These are phyloP conservation scores for Lucilia cuprina DNA, from an alignment of 1,140 invertebrate species.

Conservation along the genomic window DNA sequence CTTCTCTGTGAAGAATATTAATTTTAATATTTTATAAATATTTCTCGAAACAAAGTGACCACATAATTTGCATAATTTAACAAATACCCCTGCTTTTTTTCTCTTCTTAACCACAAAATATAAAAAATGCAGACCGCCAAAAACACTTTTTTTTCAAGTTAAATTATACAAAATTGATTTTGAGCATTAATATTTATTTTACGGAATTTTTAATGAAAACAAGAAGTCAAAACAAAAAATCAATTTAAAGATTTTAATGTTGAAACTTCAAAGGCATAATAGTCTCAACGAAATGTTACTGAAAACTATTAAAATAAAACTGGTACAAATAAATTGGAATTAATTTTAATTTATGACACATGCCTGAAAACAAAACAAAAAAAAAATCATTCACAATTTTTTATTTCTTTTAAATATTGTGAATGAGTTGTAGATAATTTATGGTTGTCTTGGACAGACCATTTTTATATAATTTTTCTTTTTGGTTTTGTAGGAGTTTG, in stretches of 20 bases:
- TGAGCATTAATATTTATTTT: neutral
- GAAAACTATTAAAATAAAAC: neutral
- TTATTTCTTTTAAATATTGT: neutral
- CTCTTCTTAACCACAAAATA: neutral
- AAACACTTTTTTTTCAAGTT: neutral
- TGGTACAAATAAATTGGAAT: conserved; percentile 2
- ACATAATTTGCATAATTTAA: conserved; percentile 8
- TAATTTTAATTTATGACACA: neutral
- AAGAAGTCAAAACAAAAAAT: conserved; percentile 15
- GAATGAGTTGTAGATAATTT: neutral
- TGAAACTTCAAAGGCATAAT: neutral
- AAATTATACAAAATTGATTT: neutral
- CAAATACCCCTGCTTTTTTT: neutral
- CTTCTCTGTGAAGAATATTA: neutral
- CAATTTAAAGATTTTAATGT: neutral
- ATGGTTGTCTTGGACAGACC: neutral
- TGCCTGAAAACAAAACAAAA: neutral
- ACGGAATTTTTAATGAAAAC: neutral
- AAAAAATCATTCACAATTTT: neutral
- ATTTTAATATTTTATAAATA: neutral
- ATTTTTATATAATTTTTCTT: neutral
- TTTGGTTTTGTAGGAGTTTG: too few species aligned
- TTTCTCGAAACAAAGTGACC: neutral
- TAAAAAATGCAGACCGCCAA: neutral
- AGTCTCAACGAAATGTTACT: too few species aligned